Percentiles rank a stretch among this genome's conserved stretches.
These are phyloP conservation scores for Epinephelus awoara DNA, from an alignment of 2,797 vertebrate genomes.

Conservation along the genomic window DNA sequence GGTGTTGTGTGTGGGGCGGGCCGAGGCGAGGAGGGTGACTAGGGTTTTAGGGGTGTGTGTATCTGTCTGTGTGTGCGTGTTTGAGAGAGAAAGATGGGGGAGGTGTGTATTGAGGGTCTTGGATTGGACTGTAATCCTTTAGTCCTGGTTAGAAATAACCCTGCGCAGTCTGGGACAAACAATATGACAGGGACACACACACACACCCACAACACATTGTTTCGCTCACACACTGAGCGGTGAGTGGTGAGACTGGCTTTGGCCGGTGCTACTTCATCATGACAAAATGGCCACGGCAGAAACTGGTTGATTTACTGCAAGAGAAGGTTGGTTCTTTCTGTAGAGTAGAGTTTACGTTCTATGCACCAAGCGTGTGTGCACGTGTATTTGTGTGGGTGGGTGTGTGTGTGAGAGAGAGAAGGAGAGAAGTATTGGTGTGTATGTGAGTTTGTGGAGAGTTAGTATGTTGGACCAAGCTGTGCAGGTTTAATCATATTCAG, in stretches of 20 bases:
- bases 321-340: slow-evolving; percentile 76
- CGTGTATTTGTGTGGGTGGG: slow-evolving; percentile 8
- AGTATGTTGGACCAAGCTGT: slow-evolving; percentile 1
- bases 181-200: slow-evolving; percentile 53
- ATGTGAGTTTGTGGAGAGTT: not conserved
- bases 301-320: slow-evolving; percentile 69
- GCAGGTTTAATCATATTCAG: not conserved
- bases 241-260: slow-evolving; percentile 33
- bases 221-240: slow-evolving; percentile 2
- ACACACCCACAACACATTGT: slow-evolving; percentile 33
- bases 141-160: slow-evolving; percentile 73
- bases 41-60: slow-evolving; percentile 34
- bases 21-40: slow-evolving; percentile 20
- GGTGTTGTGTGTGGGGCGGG: slow-evolving; percentile 48
- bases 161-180: slow-evolving; percentile 65
- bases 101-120: slow-evolving; percentile 60
- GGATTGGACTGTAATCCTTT: slow-evolving; percentile 81
- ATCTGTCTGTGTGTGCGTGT: not conserved
- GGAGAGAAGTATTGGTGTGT: slow-evolving; percentile 5
- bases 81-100: slow-evolving; percentile 50
- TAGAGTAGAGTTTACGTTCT: slow-evolving; percentile 16
- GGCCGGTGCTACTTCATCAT: slow-evolving; percentile 62
- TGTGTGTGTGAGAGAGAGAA: not conserved
- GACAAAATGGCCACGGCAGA: slow-evolving; percentile 69
- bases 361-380: slow-evolving; percentile 21